Base-by-base conservation (phyloP, 2,888 invertebrate genomes). In the Nomada lathburiana region DNA sequence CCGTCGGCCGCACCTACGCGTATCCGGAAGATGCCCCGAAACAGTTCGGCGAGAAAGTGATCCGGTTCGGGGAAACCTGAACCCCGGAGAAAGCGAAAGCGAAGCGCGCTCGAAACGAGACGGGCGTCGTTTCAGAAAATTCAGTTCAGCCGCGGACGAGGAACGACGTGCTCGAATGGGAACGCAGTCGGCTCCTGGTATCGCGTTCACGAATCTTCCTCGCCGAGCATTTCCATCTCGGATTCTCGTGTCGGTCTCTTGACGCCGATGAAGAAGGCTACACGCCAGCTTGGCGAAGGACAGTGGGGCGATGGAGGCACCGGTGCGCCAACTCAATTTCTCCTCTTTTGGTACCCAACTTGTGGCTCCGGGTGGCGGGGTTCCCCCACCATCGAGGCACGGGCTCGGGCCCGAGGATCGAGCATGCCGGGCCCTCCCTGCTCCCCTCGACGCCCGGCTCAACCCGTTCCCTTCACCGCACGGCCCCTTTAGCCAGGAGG, bases 291-390 rank as follows among this genome's bases (percentile, higher is more conserved):
- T n/a, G 44, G 67, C 26, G 23, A 57, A 50, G 29, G 64, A 18
- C 50, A 23, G 71, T 20, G 72, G 60, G 72, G 52, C 59, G 53
- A 53, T n/a, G 72, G 60, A 47, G 73, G 65, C 83, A 76, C 76
- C 87, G 88, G 88, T 87, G 86, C 88, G 88, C 88, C 88, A 88
- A 88, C 88, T 88, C 89, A 88, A 88, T 88, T 88, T 88, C 88
- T 88, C 88, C 88, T 88, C 88, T 88, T 88, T 88, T 88, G 88
- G 88, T 88, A 88, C 88, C 88, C 88, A 88, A 88, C 88, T 88
- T 88, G 88, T 82, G 89, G 80, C 87, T 89, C 82, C 73, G 83
- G 69, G 69, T 67, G 81, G 75, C 81, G 75, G 84, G 84, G 78
- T 73, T 64, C 86, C 80, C 86, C 84, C 86, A 78, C 84, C 64